These are phyloP conservation scores for Ictalurus furcatus DNA, from an alignment of 2,113 vertebrate genomes.

Conservation along the genomic window DNA sequence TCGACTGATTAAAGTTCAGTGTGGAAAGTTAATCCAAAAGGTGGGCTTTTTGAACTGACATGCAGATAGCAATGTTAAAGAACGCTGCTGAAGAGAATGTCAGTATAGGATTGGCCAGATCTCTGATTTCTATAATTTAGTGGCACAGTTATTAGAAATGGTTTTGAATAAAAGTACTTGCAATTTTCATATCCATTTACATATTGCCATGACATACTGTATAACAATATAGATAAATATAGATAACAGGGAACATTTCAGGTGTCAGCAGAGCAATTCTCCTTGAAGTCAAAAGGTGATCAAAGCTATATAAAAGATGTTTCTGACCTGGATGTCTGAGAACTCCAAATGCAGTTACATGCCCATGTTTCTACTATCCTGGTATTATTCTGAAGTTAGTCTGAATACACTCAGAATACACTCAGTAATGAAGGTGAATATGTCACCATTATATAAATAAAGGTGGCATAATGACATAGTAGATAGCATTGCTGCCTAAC, in stretches of 20 bases:
- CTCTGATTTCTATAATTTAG: slow-evolving; percentile 4
- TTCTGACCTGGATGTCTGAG: background rate
- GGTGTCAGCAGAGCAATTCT: background rate
- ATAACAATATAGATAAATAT: background rate
- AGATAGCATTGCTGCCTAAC: background rate
- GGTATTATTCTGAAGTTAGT: slow-evolving; percentile 12
- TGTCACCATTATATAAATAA: background rate
- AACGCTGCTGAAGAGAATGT: background rate
- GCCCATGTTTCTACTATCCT: slow-evolving; percentile 19
- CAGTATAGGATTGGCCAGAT: background rate
- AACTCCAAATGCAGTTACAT: slow-evolving; percentile 18
- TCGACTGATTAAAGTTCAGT: slow-evolving; percentile 22
- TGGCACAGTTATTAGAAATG: background rate
- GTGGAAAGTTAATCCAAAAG: slow-evolving; percentile 3
- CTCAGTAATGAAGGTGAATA: slow-evolving; percentile 26
- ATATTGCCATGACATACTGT: background rate
- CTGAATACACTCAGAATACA: slow-evolving; percentile 8
- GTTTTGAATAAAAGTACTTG: background rate
- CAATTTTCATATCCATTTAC: background rate
- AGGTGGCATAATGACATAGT: background rate
- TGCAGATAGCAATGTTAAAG: slow-evolving; percentile 7
- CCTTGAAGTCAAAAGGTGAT: background rate
- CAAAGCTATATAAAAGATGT: background rate
- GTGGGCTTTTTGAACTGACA: background rate
- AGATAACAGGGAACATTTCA: slow-evolving; percentile 1